Evolutionary conservation across 2,113 vertebrate genomes (phyloP).

Genomic region (Indri indri): DNA sequence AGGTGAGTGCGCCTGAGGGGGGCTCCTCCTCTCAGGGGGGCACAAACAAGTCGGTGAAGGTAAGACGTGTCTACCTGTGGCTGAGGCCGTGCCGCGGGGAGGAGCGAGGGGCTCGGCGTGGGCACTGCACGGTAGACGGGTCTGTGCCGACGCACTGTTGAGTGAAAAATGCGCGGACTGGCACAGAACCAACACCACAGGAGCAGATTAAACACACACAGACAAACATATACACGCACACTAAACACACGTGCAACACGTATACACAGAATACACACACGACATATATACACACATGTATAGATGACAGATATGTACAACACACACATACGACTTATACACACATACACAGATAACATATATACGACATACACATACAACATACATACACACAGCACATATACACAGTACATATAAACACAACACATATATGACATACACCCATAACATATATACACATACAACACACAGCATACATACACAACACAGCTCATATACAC

Average conservation of each 20-base stretch:
- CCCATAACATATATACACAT: neutral
- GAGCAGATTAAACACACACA: neutral
- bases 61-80: too few relatives aligned
- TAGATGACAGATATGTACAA: too few relatives aligned
- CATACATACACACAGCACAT: neutral
- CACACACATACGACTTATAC: neutral
- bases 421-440: neutral
- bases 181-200: neutral
- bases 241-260: neutral
- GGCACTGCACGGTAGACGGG: rapidly evolving
- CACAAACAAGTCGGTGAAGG: too few relatives aligned
- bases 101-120: neutral
- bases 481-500: neutral
- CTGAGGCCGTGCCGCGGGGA: rapidly evolving
- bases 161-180: rapidly evolving
- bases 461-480: neutral
- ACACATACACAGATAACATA: neutral
- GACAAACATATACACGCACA: neutral
- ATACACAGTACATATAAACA: neutral
- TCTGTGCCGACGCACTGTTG: rapidly evolving
- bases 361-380: neutral
- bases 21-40: rapidly evolving
- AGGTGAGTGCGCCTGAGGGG: neutral
- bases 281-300: neutral
- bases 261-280: neutral